Conservation (phyloP, 2,113 vertebrate genomes). For the Sorex araneus region DNA sequence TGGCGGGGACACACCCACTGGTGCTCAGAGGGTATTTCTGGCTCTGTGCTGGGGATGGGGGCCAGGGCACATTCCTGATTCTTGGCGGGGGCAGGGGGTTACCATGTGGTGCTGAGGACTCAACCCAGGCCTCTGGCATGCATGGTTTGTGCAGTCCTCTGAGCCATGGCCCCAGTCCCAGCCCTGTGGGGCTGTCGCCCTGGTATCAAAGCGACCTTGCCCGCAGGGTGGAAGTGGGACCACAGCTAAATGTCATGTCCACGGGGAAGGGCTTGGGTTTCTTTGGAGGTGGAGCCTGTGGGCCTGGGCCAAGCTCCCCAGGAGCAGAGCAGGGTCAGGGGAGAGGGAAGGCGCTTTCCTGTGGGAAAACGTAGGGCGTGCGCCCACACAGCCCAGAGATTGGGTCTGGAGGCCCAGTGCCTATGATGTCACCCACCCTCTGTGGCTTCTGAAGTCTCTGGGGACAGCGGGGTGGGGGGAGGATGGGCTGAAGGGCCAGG, state of each 20-base stretch:
- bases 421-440: conserved; percentile 70
- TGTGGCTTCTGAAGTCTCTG: conserved; percentile 62
- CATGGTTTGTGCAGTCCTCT: no score
- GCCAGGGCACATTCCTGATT: no score
- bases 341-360: conserved; percentile 66
- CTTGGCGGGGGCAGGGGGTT: no score
- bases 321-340: neutral
- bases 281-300: neutral
- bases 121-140: neutral
- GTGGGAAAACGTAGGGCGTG: conserved; percentile 78
- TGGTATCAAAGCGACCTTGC: no score
- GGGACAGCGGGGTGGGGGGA: conserved; percentile 9
- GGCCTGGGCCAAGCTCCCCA: conserved; percentile 52
- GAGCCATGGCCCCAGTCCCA: no score
- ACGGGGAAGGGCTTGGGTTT: neutral
- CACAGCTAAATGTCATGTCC: neutral
- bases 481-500: neutral
- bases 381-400: conserved; percentile 71
- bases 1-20: neutral
- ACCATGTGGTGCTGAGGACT: neutral
- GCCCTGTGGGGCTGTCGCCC: no score
- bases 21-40: neutral
- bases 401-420: conserved; percentile 48
- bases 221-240: no score
- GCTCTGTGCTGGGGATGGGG: neutral